These are phyloP conservation scores for Atta cephalotes DNA, from an alignment of 1,140 invertebrate species.

Conservation along the genomic window DNA sequence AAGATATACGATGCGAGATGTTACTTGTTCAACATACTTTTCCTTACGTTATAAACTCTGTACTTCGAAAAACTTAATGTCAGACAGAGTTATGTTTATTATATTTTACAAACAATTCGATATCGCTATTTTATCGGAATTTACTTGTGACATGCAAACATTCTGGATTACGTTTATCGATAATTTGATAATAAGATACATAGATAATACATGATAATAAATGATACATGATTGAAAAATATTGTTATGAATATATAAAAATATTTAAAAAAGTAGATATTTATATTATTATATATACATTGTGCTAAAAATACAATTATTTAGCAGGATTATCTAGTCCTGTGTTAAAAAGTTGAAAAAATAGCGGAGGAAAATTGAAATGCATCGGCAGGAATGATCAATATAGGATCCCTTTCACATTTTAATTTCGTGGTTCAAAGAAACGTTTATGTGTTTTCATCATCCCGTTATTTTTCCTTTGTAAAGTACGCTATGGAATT, in stretches of 20 bases:
- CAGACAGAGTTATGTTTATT: background rate
- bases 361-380: background rate
- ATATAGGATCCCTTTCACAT: background rate
- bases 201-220: too few relatives aligned
- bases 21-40: background rate
- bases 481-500: background rate
- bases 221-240: background rate
- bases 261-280: background rate
- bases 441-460: conserved; percentile 16
- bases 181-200: background rate
- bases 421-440: conserved; percentile 69
- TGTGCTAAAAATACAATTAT: background rate
- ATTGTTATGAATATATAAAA: background rate
- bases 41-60: background rate
- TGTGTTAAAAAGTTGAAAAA: background rate
- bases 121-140: conserved; percentile 16
- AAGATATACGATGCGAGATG: background rate
- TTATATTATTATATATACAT: too few relatives aligned
- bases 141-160: conserved; percentile 21
- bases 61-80: conserved; percentile 37
- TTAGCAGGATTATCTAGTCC: background rate
- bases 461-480: background rate
- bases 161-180: conserved; percentile 30
- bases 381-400: background rate
- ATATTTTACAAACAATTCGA: background rate